Percentiles rank a stretch among this genome's conserved stretches.
Conservation (phyloP, 1,140 invertebrate genomes). For the Zaprionus ornatus region DNA sequence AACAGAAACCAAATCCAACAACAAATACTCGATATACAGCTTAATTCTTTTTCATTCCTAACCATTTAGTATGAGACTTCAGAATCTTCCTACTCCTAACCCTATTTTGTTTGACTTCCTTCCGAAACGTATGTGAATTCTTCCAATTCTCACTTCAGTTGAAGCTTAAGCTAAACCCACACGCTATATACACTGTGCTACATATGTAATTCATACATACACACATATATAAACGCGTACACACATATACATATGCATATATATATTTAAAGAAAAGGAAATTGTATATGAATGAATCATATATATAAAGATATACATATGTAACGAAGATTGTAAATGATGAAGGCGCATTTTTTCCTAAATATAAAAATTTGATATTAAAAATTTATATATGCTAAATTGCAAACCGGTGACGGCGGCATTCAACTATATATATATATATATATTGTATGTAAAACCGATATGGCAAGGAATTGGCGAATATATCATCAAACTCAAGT, state of each 20-base stretch:
- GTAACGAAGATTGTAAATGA: constrained; percentile 52
- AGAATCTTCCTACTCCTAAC: background rate
- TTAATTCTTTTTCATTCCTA: background rate
- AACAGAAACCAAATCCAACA: background rate
- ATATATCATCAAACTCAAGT: constrained; percentile 68
- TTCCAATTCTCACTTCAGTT: constrained; percentile 29
- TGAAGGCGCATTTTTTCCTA: constrained; percentile 74
- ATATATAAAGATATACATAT: constrained; percentile 27
- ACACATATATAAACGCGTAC: constrained; percentile 4
- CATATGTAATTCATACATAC: constrained; percentile 5
- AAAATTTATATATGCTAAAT: constrained; percentile 72
- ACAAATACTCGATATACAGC: background rate
- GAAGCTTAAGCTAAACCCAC: constrained; percentile 1
- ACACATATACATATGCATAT: constrained; percentile 23
- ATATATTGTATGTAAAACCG: constrained; percentile 42
- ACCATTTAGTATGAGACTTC: too few species aligned
- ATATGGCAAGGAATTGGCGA: constrained; percentile 53
- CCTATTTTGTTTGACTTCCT: background rate
- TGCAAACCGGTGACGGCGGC: constrained; percentile 32
- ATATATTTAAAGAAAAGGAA: constrained; percentile 46
- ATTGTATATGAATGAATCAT: constrained; percentile 55
- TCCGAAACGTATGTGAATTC: background rate
- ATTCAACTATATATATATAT: constrained; percentile 32
- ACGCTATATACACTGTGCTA: background rate
- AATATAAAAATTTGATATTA: constrained; percentile 79